Base-by-base conservation (phyloP, 1,140 invertebrate genomes). In the Megalopta genalis region DNA sequence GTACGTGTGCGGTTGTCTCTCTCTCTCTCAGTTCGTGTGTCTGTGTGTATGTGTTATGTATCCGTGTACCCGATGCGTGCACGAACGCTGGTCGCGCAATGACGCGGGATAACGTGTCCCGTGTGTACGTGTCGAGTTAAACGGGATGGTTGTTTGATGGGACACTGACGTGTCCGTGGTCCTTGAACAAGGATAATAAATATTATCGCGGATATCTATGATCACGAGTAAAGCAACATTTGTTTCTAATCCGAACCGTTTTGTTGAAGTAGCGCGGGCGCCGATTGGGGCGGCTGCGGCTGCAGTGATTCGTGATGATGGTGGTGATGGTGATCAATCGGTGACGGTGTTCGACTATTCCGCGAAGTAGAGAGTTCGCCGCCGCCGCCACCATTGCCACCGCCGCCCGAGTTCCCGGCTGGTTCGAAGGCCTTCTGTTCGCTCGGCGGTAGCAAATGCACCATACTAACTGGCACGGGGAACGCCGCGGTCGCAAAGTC, bases 401-500 rank as follows among this genome's bases (percentile, higher is more conserved):
- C 63, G 2, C 80, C 57, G 7, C 81, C 77, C 0, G 86, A 76
- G 59, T 87, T 89, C 65, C 80, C 68, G 16, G 90, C 25, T 0
- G 85, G 68, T 14, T 92, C 91, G 65, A 80, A 89, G 2, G 84
- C 80, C 54, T 95, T 95, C 84, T 96, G 96, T 82, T 97, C 96
- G 77, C 94, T 95, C 1, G 96, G 96, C 14, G 96, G 96, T 82
- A 97, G 88, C 52, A 97, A 92, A 88, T 97, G 96, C 49, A 97
- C 94, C 96, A 97, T 97, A 87, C 95, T 96, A 4, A 97, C 94
- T 21, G 96, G 96, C 84, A 97, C 95, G 0, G 96, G 96, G 87
- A 97, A 97, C 7, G 95, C 93, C 74, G 96, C 95, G 0, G 95
- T 94, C 16, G 93, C 91, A 77, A 97, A 97, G 86, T 97, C 96